Evolutionary conservation across 2,797 vertebrate genomes (phyloP).

Genomic region (Coracias cyanogaster): DNA sequence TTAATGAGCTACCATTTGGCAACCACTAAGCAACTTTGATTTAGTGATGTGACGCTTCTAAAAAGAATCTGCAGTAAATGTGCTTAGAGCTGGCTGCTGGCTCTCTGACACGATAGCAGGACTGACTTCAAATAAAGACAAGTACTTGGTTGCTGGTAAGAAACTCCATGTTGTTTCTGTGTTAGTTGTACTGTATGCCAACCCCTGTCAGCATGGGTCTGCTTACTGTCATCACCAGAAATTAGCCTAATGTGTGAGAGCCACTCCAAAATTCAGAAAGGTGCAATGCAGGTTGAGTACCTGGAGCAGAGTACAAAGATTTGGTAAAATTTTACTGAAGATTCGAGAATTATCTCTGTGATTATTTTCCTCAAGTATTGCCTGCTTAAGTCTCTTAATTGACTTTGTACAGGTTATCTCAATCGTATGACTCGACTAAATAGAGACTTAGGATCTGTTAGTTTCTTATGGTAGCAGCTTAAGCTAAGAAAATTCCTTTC

Average conservation of each 20-base stretch:
- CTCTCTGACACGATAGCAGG: background rate
- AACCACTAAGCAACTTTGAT: background rate
- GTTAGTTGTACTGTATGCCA: background rate
- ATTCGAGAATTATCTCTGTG: background rate
- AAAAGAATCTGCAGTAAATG: background rate
- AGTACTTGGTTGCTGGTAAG: background rate
- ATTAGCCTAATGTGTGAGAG: background rate
- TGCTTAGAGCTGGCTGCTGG: slow-evolving; percentile 3
- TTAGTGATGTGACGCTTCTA: background rate
- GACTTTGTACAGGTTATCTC: background rate
- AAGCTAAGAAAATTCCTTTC: background rate
- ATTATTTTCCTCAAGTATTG: background rate
- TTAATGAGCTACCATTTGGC: slow-evolving; percentile 32
- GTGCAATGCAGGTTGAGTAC: background rate
- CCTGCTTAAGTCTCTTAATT: background rate
- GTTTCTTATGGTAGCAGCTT: background rate
- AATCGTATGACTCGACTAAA: too few species aligned
- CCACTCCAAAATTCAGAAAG: background rate
- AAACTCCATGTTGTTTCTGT: background rate
- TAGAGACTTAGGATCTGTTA: background rate
- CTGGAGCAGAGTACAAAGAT: background rate
- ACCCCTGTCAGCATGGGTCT: background rate
- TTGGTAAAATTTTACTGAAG: background rate
- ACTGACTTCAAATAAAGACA: background rate
- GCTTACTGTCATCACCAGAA: background rate